Percentiles rank a stretch among this genome's conserved stretches.
Conservation (phyloP, 2,888 invertebrate genomes). For the Onthophagus sagittarius region DNA sequence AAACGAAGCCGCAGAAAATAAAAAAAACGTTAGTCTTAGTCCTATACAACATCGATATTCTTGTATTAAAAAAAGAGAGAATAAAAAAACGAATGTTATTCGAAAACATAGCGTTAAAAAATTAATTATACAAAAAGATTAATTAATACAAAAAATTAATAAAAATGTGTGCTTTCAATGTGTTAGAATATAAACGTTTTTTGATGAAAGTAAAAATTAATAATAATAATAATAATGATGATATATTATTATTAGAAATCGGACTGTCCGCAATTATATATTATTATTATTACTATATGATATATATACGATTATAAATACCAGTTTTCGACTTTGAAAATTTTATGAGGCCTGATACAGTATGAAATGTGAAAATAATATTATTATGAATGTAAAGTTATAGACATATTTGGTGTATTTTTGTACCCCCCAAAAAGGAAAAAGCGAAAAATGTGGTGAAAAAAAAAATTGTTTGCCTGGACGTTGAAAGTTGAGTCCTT, state of each 20-base stretch:
- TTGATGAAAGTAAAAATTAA: constrained; percentile 39
- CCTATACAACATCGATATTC: constrained; percentile 47
- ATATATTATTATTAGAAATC: constrained; percentile 37
- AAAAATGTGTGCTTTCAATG: constrained; percentile 50
- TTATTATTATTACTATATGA: constrained; percentile 18
- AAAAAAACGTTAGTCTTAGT: constrained; percentile 28
- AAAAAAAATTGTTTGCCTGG: constrained; percentile 43
- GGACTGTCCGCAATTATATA: constrained; percentile 46
- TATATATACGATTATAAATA: constrained; percentile 35
- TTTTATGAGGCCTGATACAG: constrained; percentile 51
- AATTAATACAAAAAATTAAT: neutral
- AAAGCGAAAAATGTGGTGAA: neutral
- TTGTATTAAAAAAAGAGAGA: constrained; percentile 34
- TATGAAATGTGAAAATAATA: constrained; percentile 40
- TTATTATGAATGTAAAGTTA: constrained; percentile 25
- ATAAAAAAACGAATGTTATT: constrained; percentile 21
- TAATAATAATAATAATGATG: constrained; percentile 13
- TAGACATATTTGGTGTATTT: constrained; percentile 49
- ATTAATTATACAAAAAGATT: constrained; percentile 1
- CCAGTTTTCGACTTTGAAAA: constrained; percentile 51
- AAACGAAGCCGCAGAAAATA: constrained; percentile 33
- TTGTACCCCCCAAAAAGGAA: constrained; percentile 44
- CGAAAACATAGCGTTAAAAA: constrained; percentile 29
- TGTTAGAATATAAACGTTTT: constrained; percentile 43
- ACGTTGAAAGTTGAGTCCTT: constrained; percentile 37